Evolutionary conservation across 2,888 invertebrate genomes (phyloP).

Genomic region (Scaptodrosophila latifasciaeformis): DNA sequence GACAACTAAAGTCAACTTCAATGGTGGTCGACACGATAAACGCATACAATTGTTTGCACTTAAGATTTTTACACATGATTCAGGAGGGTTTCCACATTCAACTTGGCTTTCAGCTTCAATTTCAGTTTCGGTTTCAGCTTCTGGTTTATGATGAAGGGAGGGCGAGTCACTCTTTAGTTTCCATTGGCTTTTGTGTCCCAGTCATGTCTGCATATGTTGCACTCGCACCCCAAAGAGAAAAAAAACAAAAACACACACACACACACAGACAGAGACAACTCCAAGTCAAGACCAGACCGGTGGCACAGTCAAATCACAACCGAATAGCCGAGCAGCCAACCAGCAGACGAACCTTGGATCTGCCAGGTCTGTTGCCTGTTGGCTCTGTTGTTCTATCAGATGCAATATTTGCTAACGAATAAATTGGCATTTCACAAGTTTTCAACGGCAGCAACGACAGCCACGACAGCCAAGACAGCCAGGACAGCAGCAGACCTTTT

Average conservation of each 20-base stretch:
- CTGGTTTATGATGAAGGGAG: too few relatives aligned
- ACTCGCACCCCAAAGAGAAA: conserved; percentile 37
- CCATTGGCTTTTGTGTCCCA: conserved; percentile 56
- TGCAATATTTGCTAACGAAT: conserved; percentile 69
- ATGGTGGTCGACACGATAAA: conserved; percentile 72
- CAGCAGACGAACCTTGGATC: background rate
- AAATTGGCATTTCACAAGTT: conserved; percentile 66
- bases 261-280: too few relatives aligned
- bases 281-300: background rate
- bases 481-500: too few relatives aligned
- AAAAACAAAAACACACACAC: too few relatives aligned
- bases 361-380: too few relatives aligned
- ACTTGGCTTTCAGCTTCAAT: too few relatives aligned
- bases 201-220: conserved; percentile 69
- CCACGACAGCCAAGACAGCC: too few relatives aligned
- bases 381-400: conserved; percentile 58
- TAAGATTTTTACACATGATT: conserved; percentile 76
- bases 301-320: conserved; percentile 41
- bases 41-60: conserved; percentile 76
- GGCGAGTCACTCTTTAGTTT: too few relatives aligned
- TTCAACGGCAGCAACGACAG: background rate
- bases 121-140: too few relatives aligned
- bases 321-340: conserved; percentile 16
- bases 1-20: too few relatives aligned
- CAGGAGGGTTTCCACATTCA: too few relatives aligned